Conservation (phyloP, 2,888 invertebrate genomes). For the Andrena marginata region DNA sequence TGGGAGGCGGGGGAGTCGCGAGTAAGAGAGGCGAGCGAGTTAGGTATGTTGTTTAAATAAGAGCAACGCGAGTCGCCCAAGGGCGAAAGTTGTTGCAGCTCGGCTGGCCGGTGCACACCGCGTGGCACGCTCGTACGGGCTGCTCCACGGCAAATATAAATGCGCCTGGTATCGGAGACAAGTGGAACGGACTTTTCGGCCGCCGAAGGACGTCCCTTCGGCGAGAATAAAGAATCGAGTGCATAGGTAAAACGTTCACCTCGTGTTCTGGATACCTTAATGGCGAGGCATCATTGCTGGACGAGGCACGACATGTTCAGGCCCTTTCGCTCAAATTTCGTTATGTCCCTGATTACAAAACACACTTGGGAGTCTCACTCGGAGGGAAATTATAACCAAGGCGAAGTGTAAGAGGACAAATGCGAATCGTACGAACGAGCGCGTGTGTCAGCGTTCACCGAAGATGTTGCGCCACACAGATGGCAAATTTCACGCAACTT, state of each 20-base stretch:
- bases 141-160: conserved; percentile 70
- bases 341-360: neutral
- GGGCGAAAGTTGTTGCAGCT: conserved; percentile 82
- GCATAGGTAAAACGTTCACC: conserved; percentile 32
- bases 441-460: conserved; percentile 13
- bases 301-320: neutral
- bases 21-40: conserved; percentile 81
- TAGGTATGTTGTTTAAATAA: conserved; percentile 84
- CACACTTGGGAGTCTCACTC: neutral
- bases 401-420: too few relatives aligned
- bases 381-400: neutral
- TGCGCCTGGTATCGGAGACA: conserved; percentile 70
- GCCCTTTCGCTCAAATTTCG: neutral
- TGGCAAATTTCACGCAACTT: conserved; percentile 29
- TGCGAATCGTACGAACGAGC: conserved; percentile 1
- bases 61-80: conserved; percentile 82
- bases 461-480: conserved; percentile 19
- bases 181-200: conserved; percentile 75
- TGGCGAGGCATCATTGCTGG: neutral
- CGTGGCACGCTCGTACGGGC: conserved; percentile 62
- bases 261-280: conserved; percentile 17
- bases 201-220: conserved; percentile 54
- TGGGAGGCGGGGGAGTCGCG: conserved; percentile 78
- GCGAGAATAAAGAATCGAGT: conserved; percentile 40
- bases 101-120: conserved; percentile 68